Base-by-base conservation (phyloP, 2,888 invertebrate species). In the Labia minor region DNA sequence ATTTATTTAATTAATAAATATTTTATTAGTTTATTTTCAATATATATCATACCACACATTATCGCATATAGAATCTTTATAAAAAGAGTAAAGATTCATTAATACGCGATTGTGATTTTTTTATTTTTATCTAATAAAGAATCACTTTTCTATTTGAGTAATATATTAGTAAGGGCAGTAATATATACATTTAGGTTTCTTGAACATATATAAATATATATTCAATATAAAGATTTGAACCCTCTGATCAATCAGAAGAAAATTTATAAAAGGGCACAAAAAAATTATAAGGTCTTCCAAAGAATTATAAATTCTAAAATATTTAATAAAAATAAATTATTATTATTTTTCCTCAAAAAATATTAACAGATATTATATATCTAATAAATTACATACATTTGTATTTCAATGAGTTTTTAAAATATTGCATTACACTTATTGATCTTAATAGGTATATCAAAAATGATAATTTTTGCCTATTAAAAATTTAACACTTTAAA, bases 81-180 rank as follows among this genome's bases (percentile, higher is more conserved):
- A n/a, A 49, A 49, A 49, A 49, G 16, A 49, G 49, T 14, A 49
- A 49, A 49, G 49, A 49, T 49, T 49, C 49, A n/a, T 49, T 49
- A 10, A 49, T 8, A 49, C 49, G 49, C 49, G 49, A 49, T 49
- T 49, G 49, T 49, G 49, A 49, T n/a, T 49, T 49, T 14, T 8
- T 49, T 11, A 33, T 49, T n/a, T 49, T n/a, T 49, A n/a, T 14
- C 16, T 49, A 49, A n/a, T 49, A 4, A 49, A 10, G 49, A 49
- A 8, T 49, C 49, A 49, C 3, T 49, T 49, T 11, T 49, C 16
- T n/a, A n/a, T 49, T 49, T 49, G 49, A 49, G 49, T 49, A 49
- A 49, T 49, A 49, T 49, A 49, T 49, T 49, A 49, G 49, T 49
- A 49, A n/a, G 49, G 49, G 49, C 49, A 49, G 49, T 16, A 49